Conservation (phyloP, 2,113 vertebrate genomes). For the Sterna hirundo region DNA sequence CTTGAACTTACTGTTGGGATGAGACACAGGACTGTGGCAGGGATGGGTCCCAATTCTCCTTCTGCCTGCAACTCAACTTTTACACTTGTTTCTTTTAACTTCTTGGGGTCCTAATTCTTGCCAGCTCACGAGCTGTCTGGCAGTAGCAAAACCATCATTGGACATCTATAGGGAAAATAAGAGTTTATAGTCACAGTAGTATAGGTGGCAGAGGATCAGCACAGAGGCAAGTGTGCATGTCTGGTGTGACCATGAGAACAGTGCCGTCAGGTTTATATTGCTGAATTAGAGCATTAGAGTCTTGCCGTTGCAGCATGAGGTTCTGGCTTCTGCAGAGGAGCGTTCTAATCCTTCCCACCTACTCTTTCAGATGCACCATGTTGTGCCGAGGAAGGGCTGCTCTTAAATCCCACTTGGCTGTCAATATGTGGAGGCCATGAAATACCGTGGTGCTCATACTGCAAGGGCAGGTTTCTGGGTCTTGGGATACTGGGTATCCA, state of each 20-base stretch:
- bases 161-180: neutral
- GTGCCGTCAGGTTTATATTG: neutral
- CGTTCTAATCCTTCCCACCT: neutral
- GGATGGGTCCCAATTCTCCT: neutral
- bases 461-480: neutral
- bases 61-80: neutral
- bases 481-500: neutral
- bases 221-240: fast-evolving
- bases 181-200: neutral
- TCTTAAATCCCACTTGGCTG: neutral
- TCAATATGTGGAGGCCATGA: neutral
- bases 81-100: neutral
- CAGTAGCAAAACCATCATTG: neutral
- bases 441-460: neutral
- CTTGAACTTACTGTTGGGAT: neutral
- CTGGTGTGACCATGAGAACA: neutral
- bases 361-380: neutral
- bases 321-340: neutral
- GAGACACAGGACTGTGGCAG: neutral
- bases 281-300: neutral
- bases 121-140: neutral
- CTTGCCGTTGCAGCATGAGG: neutral
- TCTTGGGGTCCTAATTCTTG: neutral
- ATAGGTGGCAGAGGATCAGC: neutral
- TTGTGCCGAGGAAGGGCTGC: neutral